Percentiles rank a stretch among this genome's conserved stretches.
These are phyloP conservation scores for Drosophila santomea DNA, from an alignment of 1,140 invertebrate genomes.

Conservation along the genomic window DNA sequence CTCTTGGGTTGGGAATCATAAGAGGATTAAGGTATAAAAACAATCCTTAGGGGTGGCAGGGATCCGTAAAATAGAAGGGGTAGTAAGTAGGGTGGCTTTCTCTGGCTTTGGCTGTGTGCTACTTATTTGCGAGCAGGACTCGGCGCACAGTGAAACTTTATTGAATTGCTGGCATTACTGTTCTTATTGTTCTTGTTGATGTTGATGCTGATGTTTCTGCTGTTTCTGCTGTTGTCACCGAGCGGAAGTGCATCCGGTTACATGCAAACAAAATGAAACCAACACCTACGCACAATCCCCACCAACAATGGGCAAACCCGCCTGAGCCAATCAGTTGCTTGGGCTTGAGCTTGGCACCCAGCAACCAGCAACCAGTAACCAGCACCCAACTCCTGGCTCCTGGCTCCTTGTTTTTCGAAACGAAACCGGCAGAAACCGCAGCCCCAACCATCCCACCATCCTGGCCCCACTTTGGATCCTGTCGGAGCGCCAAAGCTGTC, in stretches of 20 bases:
- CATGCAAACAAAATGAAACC: slow-evolving; percentile 51
- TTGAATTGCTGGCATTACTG: slow-evolving; percentile 57
- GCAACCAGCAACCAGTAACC: not conserved
- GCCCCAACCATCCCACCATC: not conserved
- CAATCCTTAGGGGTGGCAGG: no score
- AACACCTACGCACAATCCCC: slow-evolving; percentile 30
- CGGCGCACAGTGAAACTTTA: slow-evolving; percentile 29
- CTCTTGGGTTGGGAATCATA: no score
- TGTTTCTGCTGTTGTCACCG: slow-evolving; percentile 41
- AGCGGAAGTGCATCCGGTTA: slow-evolving; percentile 70
- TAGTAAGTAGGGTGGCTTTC: not conserved
- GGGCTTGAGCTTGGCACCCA: not conserved
- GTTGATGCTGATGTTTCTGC: slow-evolving; percentile 40
- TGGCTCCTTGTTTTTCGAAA: not conserved
- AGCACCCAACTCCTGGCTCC: not conserved
- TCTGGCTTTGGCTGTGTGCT: not conserved
- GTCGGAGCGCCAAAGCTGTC: slow-evolving; percentile 1
- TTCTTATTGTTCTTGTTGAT: slow-evolving; percentile 36
- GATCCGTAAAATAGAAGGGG: not conserved
- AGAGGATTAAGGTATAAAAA: no score
- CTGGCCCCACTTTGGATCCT: slow-evolving; percentile 1
- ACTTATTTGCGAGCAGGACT: not conserved
- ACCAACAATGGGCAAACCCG: slow-evolving; percentile 27
- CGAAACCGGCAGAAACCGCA: not conserved
- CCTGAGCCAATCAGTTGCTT: slow-evolving; percentile 57